A percentile compares a stretch with the other conserved stretches of the same genome.
phyloP scores from a whole-genome alignment of 2,797 vertebrate species.

The Enoplosus armatus region DNA sequence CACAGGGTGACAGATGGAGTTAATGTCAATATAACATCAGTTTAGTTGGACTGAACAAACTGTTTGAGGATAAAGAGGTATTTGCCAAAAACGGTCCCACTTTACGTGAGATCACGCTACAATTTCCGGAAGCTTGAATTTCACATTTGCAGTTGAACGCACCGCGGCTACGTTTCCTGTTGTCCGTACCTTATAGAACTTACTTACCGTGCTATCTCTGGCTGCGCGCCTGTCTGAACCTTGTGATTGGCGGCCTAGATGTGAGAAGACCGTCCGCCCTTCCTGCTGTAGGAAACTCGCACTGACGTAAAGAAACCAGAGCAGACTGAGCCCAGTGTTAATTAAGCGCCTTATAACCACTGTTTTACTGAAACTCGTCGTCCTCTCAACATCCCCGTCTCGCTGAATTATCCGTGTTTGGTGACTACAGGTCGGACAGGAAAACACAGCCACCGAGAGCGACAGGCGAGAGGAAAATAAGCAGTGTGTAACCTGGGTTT shows the following conservation, averaged over 20 bases:
- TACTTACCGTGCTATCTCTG: background rate
- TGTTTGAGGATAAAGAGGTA: background rate
- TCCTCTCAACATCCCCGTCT: background rate
- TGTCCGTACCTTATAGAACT: conserved; percentile 14
- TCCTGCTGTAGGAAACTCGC: conserved; percentile 51
- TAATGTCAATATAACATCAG: background rate
- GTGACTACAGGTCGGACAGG: background rate
- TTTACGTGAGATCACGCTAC: background rate
- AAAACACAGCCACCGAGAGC: conserved; percentile 15
- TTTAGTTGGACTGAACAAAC: background rate
- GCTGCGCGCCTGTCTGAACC: conserved; percentile 24
- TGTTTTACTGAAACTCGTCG: background rate
- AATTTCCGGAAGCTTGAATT: background rate
- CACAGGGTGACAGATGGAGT: background rate
- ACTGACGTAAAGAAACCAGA: conserved; percentile 50
- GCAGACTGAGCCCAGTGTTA: background rate
- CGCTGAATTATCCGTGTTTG: background rate
- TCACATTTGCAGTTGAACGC: conserved; percentile 20
- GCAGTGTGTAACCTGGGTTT: conserved; percentile 18
- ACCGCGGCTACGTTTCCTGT: conserved; percentile 25
- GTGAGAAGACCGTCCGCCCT: conserved; percentile 44
- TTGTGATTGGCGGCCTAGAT: conserved; percentile 4
- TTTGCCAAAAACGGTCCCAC: background rate
- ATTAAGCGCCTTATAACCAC: background rate
- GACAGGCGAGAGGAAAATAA: background rate